Percentiles rank a stretch among this genome's conserved stretches.
Evolutionary conservation across 2,888 invertebrate species (phyloP).

Genomic region (Meandrusa payeni): DNA sequence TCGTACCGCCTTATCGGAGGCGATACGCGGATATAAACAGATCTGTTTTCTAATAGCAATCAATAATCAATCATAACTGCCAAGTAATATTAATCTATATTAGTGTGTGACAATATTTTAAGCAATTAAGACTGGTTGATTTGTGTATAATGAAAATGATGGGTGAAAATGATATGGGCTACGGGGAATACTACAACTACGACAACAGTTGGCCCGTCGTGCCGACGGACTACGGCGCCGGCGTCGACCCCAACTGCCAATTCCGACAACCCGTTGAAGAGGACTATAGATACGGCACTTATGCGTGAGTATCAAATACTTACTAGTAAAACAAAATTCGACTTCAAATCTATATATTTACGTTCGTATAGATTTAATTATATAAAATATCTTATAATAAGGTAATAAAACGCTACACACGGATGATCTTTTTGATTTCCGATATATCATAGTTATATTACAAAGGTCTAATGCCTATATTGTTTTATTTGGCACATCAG

Average conservation of each 20-base stretch:
- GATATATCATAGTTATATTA: too few species aligned
- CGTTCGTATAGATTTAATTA: too few species aligned
- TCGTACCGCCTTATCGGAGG: conserved; percentile 36
- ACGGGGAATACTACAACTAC: conserved; percentile 79
- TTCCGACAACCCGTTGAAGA: conserved; percentile 77
- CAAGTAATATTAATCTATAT: conserved; percentile 27
- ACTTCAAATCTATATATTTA: too few species aligned
- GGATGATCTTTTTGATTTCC: too few species aligned
- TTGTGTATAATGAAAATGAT: conserved; percentile 80
- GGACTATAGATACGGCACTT: conserved; percentile 83
- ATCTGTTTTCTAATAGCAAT: conserved; percentile 28
- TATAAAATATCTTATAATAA: too few species aligned
- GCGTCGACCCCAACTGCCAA: conserved; percentile 70
- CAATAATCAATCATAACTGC: conserved; percentile 25
- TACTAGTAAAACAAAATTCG: too few species aligned
- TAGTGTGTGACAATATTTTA: conserved; percentile 28
- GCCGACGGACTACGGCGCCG: conserved; percentile 85
- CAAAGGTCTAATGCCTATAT: too few species aligned
- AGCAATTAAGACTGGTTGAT: conserved; percentile 14
- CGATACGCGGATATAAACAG: conserved; percentile 42
- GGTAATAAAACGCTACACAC: too few species aligned
- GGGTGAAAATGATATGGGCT: conserved; percentile 76
- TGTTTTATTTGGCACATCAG: too few species aligned
- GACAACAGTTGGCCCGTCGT: conserved; percentile 86
- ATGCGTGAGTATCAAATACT: conserved; percentile 77